phyloP scores from a whole-genome alignment of 2,888 invertebrate genomes.

The Bellardia bayeri region DNA sequence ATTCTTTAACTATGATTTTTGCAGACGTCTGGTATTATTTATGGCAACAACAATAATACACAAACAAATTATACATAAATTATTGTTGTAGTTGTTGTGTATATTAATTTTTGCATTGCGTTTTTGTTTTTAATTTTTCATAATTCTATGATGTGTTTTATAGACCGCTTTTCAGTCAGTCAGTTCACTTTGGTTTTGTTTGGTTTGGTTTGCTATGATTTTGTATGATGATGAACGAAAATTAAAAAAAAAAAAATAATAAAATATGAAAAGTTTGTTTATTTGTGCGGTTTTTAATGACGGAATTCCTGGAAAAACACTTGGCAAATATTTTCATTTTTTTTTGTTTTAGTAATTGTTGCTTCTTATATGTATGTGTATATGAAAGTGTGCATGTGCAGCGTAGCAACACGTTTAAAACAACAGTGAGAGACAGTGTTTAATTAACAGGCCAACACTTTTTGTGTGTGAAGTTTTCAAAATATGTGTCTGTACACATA shows the following conservation, averaged over 20 bases:
- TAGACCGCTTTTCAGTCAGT: constrained; percentile 46
- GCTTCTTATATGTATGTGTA: background rate
- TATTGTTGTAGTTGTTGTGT: constrained; percentile 1
- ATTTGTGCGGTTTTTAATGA: constrained; percentile 78
- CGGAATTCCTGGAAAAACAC: constrained; percentile 81
- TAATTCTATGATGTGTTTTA: constrained; percentile 58
- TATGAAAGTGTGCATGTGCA: constrained; percentile 29
- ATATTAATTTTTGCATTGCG: constrained; percentile 61
- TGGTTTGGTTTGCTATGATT: background rate
- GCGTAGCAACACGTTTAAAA: constrained; percentile 19
- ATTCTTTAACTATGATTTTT: constrained; percentile 46
- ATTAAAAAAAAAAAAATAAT: background rate
- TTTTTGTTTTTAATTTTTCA: constrained; percentile 59
- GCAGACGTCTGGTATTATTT: constrained; percentile 54
- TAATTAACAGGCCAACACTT: constrained; percentile 45
- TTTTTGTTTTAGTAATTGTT: background rate
- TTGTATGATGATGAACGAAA: constrained; percentile 13
- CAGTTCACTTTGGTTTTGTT: background rate
- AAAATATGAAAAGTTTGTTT: constrained; percentile 69
- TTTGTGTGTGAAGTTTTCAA: constrained; percentile 36
- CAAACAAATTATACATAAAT: constrained; percentile 22
- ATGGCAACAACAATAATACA: constrained; percentile 34
- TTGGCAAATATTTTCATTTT: constrained; percentile 74
- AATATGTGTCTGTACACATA: background rate
- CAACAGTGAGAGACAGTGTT: constrained; percentile 42